Percentiles rank a stretch among this genome's conserved stretches.
Evolutionary conservation across 2,888 invertebrate species (phyloP).

Genomic region (Galeopsomyia nigrocyanea): DNA sequence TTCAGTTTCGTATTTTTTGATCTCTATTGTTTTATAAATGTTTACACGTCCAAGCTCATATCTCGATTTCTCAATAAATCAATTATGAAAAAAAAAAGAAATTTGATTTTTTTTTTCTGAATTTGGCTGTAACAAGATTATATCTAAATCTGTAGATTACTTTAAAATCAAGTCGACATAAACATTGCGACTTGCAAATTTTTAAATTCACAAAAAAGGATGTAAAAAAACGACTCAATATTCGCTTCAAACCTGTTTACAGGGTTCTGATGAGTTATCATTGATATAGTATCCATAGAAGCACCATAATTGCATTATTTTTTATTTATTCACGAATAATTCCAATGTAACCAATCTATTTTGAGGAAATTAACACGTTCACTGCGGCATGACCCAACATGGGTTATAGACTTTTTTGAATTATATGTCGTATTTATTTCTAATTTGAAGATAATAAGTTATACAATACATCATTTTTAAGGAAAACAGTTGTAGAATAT

Average conservation of each 20-base stretch:
- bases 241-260: constrained; percentile 23
- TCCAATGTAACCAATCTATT: background rate
- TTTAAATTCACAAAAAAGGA: background rate
- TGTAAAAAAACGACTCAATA: constrained; percentile 3
- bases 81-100: background rate
- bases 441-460: too few species aligned
- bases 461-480: too few species aligned
- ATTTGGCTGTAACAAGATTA: background rate
- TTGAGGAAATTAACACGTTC: background rate
- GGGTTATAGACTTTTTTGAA: too few species aligned
- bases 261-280: background rate
- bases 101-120: background rate
- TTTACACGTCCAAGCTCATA: constrained; percentile 12
- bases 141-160: too few species aligned
- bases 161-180: too few species aligned
- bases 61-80: constrained; percentile 11
- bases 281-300: background rate
- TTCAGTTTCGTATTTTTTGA: constrained; percentile 23
- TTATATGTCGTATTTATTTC: too few species aligned
- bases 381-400: too few species aligned
- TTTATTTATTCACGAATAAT: background rate
- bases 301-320: background rate
- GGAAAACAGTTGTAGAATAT: too few species aligned
- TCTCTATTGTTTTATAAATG: constrained; percentile 43
- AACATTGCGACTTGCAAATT: too few species aligned